Evolutionary conservation across 2,888 invertebrate genomes (phyloP).

Genomic region (Cantharis nigra): DNA sequence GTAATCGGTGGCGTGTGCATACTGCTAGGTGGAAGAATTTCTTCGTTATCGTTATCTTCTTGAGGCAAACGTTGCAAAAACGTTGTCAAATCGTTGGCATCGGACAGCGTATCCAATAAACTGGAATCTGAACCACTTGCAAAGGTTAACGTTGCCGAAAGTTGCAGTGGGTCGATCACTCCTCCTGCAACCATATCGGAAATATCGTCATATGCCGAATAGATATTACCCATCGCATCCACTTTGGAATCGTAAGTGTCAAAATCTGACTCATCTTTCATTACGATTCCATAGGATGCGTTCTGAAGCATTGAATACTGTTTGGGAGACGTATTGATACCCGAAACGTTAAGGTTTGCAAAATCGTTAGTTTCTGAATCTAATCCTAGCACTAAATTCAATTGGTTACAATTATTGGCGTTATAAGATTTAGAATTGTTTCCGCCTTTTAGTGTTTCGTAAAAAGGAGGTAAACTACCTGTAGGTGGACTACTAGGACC

Average conservation of each 20-base stretch:
- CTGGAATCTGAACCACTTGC: constrained; percentile 77
- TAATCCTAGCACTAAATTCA: constrained; percentile 73
- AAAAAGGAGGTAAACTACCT: constrained; percentile 86
- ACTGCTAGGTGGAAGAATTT: constrained; percentile 68
- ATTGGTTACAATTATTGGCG: constrained; percentile 68
- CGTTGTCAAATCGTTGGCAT: constrained; percentile 76
- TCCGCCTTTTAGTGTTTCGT: constrained; percentile 82
- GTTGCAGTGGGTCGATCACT: constrained; percentile 80
- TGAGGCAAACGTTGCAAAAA: constrained; percentile 73
- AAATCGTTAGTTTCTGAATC: constrained; percentile 75
- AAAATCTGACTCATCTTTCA: constrained; percentile 80
- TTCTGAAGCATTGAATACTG: constrained; percentile 81
- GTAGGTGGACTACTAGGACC: constrained; percentile 88
- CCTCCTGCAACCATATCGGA: constrained; percentile 78
- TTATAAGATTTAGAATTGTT: constrained; percentile 71
- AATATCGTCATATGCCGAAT: constrained; percentile 75
- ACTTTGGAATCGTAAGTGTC: constrained; percentile 75
- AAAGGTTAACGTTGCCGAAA: constrained; percentile 81
- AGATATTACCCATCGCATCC: constrained; percentile 67
- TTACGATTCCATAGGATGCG: constrained; percentile 77
- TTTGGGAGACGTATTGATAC: constrained; percentile 60
- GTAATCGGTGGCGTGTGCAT: constrained; percentile 75
- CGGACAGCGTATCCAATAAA: constrained; percentile 76
- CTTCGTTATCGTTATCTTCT: constrained; percentile 66
- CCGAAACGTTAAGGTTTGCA: constrained; percentile 56